Evolutionary conservation across 2,888 invertebrate species (phyloP), one percentile per base, ranked within the genome.

Genomic region (Chaitophorus viminalis): DNA sequence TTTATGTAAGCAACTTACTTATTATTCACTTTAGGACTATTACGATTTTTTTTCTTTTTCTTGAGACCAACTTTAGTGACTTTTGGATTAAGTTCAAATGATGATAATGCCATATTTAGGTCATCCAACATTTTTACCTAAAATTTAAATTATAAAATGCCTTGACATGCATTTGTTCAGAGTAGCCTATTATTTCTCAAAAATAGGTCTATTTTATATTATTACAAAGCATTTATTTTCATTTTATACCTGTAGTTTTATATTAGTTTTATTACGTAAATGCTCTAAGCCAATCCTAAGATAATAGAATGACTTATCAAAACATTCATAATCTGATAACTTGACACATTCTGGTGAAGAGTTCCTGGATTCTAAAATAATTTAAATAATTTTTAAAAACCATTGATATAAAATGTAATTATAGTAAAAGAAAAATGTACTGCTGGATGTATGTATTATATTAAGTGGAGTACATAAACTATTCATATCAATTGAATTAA

Each of bases 271-370:
- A 14, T 36, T 83, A 46, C 0, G 72, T 68, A 97, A 91, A 46
- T 96, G 97, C 84, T 93, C 92, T 0, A 97, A 92, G 0, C 96
- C 96, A 17, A 93, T 92, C 0, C 94, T 93, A 0, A 97, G 94
- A 90, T 97, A 96, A 60, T 93, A 92, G 25, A 97, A 91, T 0
- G 97, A 95, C 83, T 92, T 91, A 21, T 92, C 91, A 91, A 95
- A 95, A 88, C 95, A 93, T 90, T 95, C 94, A 88, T 93, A 93
- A 0, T 94, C 91, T 4, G 92, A 91, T 11, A 93, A 93, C 21
- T 92, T 91, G 17, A 92, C 91, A 1, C 93, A 92, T 3, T 93
- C 93, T 6, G 93, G 92, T 86, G 91, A 91, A 31, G 78, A 84
- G 85, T 91, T 91, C 75, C 91, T 92, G 21, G 90, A 90, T 90